Base-by-base conservation (phyloP, 2,888 invertebrate genomes). In the Cephonodes hylas region DNA sequence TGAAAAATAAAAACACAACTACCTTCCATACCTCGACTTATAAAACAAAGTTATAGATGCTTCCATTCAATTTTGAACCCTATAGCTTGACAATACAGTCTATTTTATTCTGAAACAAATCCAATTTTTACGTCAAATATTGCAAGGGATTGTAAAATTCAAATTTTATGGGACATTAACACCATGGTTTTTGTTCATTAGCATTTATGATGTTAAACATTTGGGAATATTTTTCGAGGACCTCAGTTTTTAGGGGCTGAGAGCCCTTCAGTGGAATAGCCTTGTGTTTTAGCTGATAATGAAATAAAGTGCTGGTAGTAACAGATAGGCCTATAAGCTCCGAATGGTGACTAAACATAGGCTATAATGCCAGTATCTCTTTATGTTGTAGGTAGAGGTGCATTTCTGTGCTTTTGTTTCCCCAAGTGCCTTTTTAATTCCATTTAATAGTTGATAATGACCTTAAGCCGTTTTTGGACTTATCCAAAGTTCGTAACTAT, bases 121-220 rank as follows among this genome's bases (percentile, higher is more conserved):
- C 4, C 6, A 31, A 31, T 5, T 42, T 42, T 58, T 42, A 42
- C 42, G 15, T 8, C 8, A 42, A 42, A n/a, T 58, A 34, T 34
- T 48, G 46, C 25, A 31, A 60, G 34, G 8, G 31, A 44, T 18
- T 46, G 46, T 48, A 58, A 48, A 63, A 58, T 61, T 63, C 58
- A 63, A 61, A 58, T 63, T 63, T 63, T 48, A 63, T 63, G 63
- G 45, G 10, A 58, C 53, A 58, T 61, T 61, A 61, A 58, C 60
- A 60, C 58, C 44, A 44, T 48, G 42, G 61, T 13, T 48, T 44
- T 48, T 58, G 63, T 61, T 45, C 60, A 63, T 63, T 58, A 58
- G 60, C 53, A 63, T 63, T 61, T 58, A 61, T 58, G 58, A 42
- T 61, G 42, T 22, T 53, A 53, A 53, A 63, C 53, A 63, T 59